These are phyloP conservation scores for Etheostoma spectabile DNA, from an alignment of 2,113 vertebrate species.

Conservation along the genomic window DNA sequence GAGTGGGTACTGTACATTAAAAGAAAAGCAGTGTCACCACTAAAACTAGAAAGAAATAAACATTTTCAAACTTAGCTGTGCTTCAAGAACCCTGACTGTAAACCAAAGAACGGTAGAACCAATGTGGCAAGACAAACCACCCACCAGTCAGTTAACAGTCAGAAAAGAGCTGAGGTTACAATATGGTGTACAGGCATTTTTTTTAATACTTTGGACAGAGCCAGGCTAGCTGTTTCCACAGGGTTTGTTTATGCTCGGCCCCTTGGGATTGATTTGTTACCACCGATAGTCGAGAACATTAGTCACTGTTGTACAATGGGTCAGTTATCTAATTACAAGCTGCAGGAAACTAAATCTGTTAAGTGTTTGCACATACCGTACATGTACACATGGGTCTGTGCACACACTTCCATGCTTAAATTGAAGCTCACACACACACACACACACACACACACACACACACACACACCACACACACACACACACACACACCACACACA, in stretches of 20 bases:
- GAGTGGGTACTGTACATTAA: neutral
- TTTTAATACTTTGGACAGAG: too few species aligned
- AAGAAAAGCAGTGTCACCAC: slow-evolving; percentile 26
- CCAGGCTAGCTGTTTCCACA: too few species aligned
- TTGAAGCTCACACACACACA: neutral
- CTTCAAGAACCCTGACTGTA: neutral
- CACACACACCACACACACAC: neutral
- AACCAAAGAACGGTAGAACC: slow-evolving; percentile 2
- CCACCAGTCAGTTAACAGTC: neutral
- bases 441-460: neutral
- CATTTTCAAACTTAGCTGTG: slow-evolving; percentile 2
- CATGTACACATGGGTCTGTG: slow-evolving; percentile 18
- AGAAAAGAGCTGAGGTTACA: slow-evolving; percentile 5
- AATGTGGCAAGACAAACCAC: neutral
- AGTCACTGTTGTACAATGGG: slow-evolving; percentile 31
- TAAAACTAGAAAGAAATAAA: neutral
- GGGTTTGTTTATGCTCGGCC: too few species aligned
- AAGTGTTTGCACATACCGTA: slow-evolving; percentile 40
- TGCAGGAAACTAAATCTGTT: slow-evolving; percentile 57
- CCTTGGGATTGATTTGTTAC: slow-evolving; percentile 8
- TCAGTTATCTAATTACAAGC: slow-evolving; percentile 58
- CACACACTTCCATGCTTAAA: slow-evolving; percentile 24
- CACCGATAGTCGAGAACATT: slow-evolving; percentile 43
- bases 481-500: too few species aligned
- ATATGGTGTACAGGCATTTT: neutral